Percentiles rank a stretch among this genome's conserved stretches.
Evolutionary conservation across 2,113 vertebrate species (phyloP).

Genomic region (Vicugna pacos): DNA sequence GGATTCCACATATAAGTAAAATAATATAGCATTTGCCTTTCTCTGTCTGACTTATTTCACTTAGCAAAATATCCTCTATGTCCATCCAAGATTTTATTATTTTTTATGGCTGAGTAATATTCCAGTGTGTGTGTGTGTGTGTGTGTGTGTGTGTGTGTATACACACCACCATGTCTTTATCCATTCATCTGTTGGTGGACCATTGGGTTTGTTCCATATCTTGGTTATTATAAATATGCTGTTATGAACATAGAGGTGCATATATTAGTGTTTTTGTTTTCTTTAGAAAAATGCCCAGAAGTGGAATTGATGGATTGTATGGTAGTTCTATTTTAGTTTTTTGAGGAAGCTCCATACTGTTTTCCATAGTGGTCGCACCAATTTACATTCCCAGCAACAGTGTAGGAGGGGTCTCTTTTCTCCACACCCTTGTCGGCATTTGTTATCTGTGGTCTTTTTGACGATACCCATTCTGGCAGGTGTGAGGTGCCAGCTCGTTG

Average conservation of each 20-base stretch:
- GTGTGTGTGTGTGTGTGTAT: not conserved
- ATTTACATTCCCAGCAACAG: not conserved
- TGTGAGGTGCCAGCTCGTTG: not conserved
- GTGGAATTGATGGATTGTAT: not conserved
- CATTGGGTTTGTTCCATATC: not conserved
- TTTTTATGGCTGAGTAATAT: not conserved
- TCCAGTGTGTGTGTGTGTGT: no score
- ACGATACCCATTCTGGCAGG: not conserved
- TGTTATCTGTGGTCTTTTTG: not conserved
- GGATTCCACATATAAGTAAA: not conserved
- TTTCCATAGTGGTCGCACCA: not conserved
- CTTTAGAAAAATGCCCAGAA: not conserved
- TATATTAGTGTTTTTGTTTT: not conserved
- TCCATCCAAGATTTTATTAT: not conserved
- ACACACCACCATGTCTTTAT: not conserved
- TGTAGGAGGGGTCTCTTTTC: not conserved
- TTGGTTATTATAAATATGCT: not conserved
- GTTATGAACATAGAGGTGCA: not conserved
- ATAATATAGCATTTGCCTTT: not conserved
- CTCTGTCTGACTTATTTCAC: not conserved
- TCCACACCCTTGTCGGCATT: not conserved
- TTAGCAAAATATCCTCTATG: not conserved
- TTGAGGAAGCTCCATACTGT: not conserved
- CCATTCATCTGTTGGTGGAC: not conserved
- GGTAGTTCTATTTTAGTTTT: not conserved